Evolutionary conservation across 2,113 vertebrate species (phyloP), one percentile per base, ranked within the genome.

Genomic region (Bubo bubo): DNA sequence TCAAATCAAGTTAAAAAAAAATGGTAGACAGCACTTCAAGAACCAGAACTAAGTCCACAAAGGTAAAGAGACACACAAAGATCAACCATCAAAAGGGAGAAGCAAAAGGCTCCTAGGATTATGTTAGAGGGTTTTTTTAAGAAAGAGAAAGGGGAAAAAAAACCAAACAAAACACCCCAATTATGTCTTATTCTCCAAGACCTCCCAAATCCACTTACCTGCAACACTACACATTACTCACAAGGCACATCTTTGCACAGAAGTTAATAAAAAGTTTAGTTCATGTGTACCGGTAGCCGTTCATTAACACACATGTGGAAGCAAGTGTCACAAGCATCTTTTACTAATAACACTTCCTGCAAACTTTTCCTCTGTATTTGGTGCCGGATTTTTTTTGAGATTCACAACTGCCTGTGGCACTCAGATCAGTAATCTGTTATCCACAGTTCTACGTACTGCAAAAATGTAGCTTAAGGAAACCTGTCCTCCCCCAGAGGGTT

Each of bases 61-160:
- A 64, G 5, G 20, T 47, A 27, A 28, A 85, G 45, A 55, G 13
- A 83, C 45, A 66, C 14, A 88, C 21, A 91, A 52, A 68, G 20
- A 64, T 32, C 4, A 70, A 43, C 7, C 9, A 14, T 76, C 43
- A 39, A 26, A 62, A n/a, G 13, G 20, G 6, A 93, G 23, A 86
- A 39, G 49, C 12, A 60, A 94, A 82, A 92, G 12, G 6, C 24
- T 76, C 28, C 55, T 15, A 50, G 9, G 12, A 73, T 52, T 41
- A 35, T 4, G 2, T 14, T 7, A 19, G n/a, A 7, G 27, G 14
- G 0, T 1, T 34, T 45, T 45, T 71, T 63, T 11, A 26, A 83
- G 10, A 58, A 55, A 73, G 7, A 39, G 4, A 21, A 53, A 39
- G 11, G 2, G 4, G 1, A 14, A 4, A n/a, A 8, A 10, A 9